Percentiles rank a stretch among this genome's conserved stretches.
Evolutionary conservation across 2,888 invertebrate species (phyloP).

Genomic region (Drosophila ezoana): DNA sequence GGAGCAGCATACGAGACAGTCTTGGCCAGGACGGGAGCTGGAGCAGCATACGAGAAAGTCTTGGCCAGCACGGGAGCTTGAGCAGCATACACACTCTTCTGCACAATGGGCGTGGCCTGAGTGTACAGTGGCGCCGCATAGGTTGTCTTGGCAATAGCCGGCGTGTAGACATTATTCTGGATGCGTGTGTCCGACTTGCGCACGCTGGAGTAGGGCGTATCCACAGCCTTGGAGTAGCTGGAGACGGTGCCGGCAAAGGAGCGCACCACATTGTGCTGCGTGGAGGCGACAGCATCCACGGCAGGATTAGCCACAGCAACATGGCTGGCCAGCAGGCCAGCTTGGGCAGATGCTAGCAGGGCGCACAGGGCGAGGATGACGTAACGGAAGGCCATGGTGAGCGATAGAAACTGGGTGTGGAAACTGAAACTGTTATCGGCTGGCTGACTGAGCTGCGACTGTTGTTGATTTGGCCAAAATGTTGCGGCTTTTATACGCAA

Average conservation of each 20-base stretch:
- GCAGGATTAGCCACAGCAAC: conserved; percentile 74
- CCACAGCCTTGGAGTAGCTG: conserved; percentile 87
- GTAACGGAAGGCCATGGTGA: conserved; percentile 85
- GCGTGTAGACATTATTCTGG: conserved; percentile 87
- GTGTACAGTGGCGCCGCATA: conserved; percentile 78
- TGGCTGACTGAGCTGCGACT: conserved; percentile 64
- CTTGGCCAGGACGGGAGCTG: conserved; percentile 72
- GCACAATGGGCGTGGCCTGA: conserved; percentile 63
- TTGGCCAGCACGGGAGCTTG: conserved; percentile 77
- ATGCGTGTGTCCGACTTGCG: conserved; percentile 87
- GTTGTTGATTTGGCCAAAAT: conserved; percentile 66
- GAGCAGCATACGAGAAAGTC: conserved; percentile 64
- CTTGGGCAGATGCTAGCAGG: conserved; percentile 88
- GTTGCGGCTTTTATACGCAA: conserved; percentile 67
- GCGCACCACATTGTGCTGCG: conserved; percentile 87
- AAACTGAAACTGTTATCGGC: conserved; percentile 29
- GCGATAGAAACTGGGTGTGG: conserved; percentile 3
- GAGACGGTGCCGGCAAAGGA: conserved; percentile 87
- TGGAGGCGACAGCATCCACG: conserved; percentile 83
- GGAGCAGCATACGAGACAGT: conserved; percentile 53
- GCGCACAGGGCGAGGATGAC: conserved; percentile 87
- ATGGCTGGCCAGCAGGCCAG: conserved; percentile 85
- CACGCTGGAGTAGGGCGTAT: conserved; percentile 88
- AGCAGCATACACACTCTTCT: conserved; percentile 66
- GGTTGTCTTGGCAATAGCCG: conserved; percentile 76